Evolutionary conservation across 2,888 invertebrate genomes (phyloP), one percentile per base, ranked within the genome.

Genomic region (Leptura quadrifasciata): DNA sequence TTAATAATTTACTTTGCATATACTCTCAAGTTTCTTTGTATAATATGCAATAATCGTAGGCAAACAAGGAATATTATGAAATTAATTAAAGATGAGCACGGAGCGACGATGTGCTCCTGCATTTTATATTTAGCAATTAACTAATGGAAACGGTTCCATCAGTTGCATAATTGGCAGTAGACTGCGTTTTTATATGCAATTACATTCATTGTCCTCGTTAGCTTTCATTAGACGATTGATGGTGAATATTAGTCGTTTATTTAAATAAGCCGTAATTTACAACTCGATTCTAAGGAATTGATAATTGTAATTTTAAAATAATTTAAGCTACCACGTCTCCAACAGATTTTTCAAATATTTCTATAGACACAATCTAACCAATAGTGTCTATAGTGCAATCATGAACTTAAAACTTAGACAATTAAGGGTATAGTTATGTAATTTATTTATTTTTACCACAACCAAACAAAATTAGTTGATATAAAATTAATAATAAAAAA

Each of bases 1-100:
- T 87, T 89, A 88, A 89, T 89, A 88, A 89, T 89, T 88, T 88
- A 88, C 88, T 89, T 88, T 89, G 88, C 88, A 89, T 88, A 88
- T 83, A 85, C 82, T 83, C 81, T 80, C 79, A 82, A 84, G 83
- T 84, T 86, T 85, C 85, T 86, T 86, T 86, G 86, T 86, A 86
- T 86, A 87, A 87, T 86, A 84, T 85, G 84, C 86, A 86, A 87
- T 88, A 87, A 87, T 87, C 86, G 84, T 81, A 74, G 78, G 82
- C 85, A 86, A 87, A 87, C 85, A 85, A 85, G 80, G 85, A 84
- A 85, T 85, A 83, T 86, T 85, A 83, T 83, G 82, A 84, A 86
- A 86, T 86, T 85, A 87, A 86, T 86, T 86, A 85, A 85, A 82
- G 79, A 80, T 78, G 80, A 79, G 77, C 76, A 70, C 71, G 74